Evolutionary conservation across 2,888 invertebrate genomes (phyloP), one percentile per base, ranked within the genome.

Genomic region (Scaptomyza polygonia): DNA sequence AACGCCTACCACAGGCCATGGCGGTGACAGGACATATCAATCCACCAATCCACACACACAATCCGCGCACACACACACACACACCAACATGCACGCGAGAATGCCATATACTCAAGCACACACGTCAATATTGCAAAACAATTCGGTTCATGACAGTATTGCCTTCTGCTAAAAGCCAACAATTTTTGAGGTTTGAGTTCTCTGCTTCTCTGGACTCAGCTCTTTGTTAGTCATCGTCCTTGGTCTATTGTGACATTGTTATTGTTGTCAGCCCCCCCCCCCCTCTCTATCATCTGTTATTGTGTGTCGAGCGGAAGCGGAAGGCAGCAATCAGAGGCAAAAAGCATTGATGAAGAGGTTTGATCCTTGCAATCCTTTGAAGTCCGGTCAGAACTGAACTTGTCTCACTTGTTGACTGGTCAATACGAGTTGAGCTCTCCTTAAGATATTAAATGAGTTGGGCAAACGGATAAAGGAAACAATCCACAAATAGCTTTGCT

Each of bases 301-400:
- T 64, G 34, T 45, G 43, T 27, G 52, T 44, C 34, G 44, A 44
- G 25, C 34, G 21, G 54, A 58, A 53, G 27, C 30, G 14, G 30
- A 14, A 11, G 44, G 36, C 40, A 56, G 30, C 34, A 56, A 51
- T 56, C 53, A 51, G 48, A 9, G 32, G 18, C 32, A 18, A 30
- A 42, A n/a, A 34, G 27, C 29, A 59, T 18, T 73, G 51, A 29
- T 36, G 12, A 40, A 48, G 18, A 53, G 29, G 0, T 9, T 32
- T 14, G 6, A 11, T 34, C 18, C 16, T 25, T 66, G 21, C 12
- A 48, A 63, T n/a, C 51, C 72, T 53, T 70, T 69, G 65, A 57
- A 36, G 57, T 49, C 36, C 18, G 44, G n/a, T 53, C 32, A 53
- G 47, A 43, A 43, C 32, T 12, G 14, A 36, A 36, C 14, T 36